Base-by-base conservation (phyloP, 2,113 vertebrate genomes). In the Rissa tridactyla region DNA sequence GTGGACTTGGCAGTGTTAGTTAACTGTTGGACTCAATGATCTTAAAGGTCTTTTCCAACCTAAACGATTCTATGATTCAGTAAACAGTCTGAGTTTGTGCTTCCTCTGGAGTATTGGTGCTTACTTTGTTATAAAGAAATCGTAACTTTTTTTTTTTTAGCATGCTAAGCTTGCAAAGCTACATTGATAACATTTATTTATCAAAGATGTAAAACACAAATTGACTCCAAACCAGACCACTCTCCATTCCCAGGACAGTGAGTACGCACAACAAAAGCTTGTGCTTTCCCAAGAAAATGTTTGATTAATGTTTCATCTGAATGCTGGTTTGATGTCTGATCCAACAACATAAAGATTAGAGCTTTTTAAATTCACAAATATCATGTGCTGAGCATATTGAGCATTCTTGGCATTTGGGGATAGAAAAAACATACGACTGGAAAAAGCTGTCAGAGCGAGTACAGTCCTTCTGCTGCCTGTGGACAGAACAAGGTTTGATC, bases 141-240 rank as follows among this genome's bases (percentile, higher is more conserved):
- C 10, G 21, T n/a, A 60, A 58, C 55, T 40, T 57, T 58, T 21
- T 55, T 55, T 30, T 30, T 91, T 80, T 71, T 62, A 68, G 29
- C 26, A 21, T 66, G 44, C 44, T 90, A 38, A 84, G 34, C 87
- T n/a, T 46, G 54, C 52, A 92, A 94, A 96, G 49, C 36, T 72
- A 46, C 42, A 60, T 69, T 38, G 60, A 27, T 62, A 38, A 80
- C 7, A 27, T 58, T 66, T 92, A 70, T 86, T 92, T 93, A 70
- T 62, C 93, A 32, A 96, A 92, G 71, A 90, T 66, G 8, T 79
- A 86, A 96, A 96, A 14, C 57, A 94, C 21, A 90, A 95, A 92
- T 22, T 88, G 15, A 86, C 68, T 96, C 90, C 75, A 76, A 93
- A 95, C 18, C 17, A 70, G 68, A 70, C 87, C 54, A 83, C 12